Evolutionary conservation across 2,888 invertebrate genomes (phyloP).

Genomic region (Apodemia mormo): DNA sequence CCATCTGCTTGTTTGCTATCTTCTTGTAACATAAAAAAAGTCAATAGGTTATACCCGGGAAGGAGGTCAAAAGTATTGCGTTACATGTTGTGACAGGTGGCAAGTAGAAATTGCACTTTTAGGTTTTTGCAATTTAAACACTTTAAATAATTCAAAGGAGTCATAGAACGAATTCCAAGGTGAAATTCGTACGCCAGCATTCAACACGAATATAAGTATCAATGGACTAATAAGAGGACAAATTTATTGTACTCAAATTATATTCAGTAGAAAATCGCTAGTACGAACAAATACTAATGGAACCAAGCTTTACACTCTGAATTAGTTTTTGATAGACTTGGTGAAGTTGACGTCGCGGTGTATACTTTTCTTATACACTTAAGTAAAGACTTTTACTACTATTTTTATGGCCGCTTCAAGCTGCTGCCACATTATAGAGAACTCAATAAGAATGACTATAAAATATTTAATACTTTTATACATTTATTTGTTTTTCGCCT

Average conservation of each 20-base stretch:
- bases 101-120: neutral
- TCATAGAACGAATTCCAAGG: too few species aligned
- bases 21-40: too few species aligned
- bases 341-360: slow-evolving; percentile 23
- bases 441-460: slow-evolving; percentile 17
- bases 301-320: slow-evolving; percentile 21
- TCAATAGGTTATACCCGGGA: too few species aligned
- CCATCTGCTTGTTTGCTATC: too few species aligned
- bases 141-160: neutral
- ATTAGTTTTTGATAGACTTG: slow-evolving; percentile 34
- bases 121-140: neutral
- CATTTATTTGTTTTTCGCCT: neutral
- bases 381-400: slow-evolving; percentile 17
- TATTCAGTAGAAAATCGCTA: neutral
- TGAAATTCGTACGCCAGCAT: too few species aligned
- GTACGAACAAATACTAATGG: neutral
- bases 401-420: slow-evolving; percentile 15
- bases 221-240: too few species aligned
- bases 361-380: slow-evolving; percentile 11
- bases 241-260: neutral
- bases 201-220: too few species aligned
- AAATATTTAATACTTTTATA: slow-evolving; percentile 20
- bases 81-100: too few species aligned
- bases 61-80: too few species aligned
- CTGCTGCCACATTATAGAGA: slow-evolving; percentile 12